Evolutionary conservation across 2,113 vertebrate species (phyloP), one percentile per base, ranked within the genome.

Genomic region (Echinops telfairi): DNA sequence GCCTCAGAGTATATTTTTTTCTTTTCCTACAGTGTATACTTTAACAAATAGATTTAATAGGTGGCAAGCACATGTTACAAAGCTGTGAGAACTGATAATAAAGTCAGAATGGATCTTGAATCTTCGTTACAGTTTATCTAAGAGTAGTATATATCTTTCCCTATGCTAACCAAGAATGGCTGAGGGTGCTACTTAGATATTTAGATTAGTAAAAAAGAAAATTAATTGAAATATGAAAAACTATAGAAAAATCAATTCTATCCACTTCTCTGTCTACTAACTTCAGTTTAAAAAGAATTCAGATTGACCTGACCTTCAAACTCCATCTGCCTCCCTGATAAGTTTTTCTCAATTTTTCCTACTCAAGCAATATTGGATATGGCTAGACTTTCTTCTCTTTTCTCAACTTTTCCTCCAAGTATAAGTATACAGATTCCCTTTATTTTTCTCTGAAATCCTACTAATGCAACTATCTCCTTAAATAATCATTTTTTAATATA

Each of bases 81-180:
- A 91, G 47, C 6, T 33, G 60, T 71, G 31, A 43, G 77, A 43
- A 87, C 47, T 40, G 79, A 58, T 77, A 25, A 81, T 76, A 73
- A 62, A 80, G 14, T 64, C 53, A 81, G 16, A 90, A 20, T 66
- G 47, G 70, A 77, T 75, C 29, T 64, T 77, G 60, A 22, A 29
- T 82, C 22, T 83, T 86, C 71, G 43, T 81, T 70, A 83, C 15
- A 58, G 16, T 86, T 75, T 64, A 90, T 38, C 27, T 85, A 62
- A 86, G 81, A n/a, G 38, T n/a, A 81, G 20, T 33, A 75, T n/a
- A 20, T 33, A 75, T n/a, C 40, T 38, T 15, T 76, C 83, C 36
- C 43, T 91, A 7, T n/a, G 10, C 29, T 36, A 53, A 27, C 75
- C 17, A 83, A 87, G 33, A 88, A 91, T 38, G 62, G 5, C 36